Percentiles rank a stretch among this genome's conserved stretches.
These are phyloP conservation scores for Orthosia incerta DNA, from an alignment of 2,888 invertebrate genomes.

Conservation along the genomic window DNA sequence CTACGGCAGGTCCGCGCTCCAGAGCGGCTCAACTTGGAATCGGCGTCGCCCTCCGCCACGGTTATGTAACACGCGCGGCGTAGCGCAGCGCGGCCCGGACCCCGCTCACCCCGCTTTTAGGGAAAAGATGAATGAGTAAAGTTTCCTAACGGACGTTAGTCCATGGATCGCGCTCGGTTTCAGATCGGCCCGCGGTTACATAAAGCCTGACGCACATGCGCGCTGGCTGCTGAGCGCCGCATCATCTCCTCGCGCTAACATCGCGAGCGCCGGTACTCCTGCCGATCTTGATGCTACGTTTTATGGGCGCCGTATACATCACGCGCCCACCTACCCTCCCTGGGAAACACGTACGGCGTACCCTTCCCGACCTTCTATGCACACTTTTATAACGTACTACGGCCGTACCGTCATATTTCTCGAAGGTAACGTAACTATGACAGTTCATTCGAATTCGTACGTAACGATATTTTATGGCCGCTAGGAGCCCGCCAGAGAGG, in stretches of 20 bases:
- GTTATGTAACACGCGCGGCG: conserved; percentile 86
- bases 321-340: conserved; percentile 31
- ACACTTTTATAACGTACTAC: conserved; percentile 42
- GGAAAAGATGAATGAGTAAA: conserved; percentile 90
- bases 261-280: conserved; percentile 71
- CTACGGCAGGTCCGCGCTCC: conserved; percentile 75
- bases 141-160: conserved; percentile 88
- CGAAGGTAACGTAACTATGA: conserved; percentile 38
- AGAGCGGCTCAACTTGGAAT: conserved; percentile 80
- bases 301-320: conserved; percentile 35
- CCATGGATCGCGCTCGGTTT: conserved; percentile 85
- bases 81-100: conserved; percentile 83
- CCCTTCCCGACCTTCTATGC: conserved; percentile 14
- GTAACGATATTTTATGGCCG: conserved; percentile 54
- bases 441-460: conserved; percentile 50
- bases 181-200: conserved; percentile 83
- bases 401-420: conserved; percentile 49
- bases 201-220: conserved; percentile 84
- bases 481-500: background rate
- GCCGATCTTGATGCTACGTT: conserved; percentile 23
- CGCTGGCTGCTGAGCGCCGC: conserved; percentile 60
- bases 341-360: conserved; percentile 15
- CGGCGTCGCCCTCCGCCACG: conserved; percentile 76
- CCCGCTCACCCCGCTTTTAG: conserved; percentile 86
- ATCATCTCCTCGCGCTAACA: conserved; percentile 55